Evolutionary conservation across 2,797 vertebrate species (phyloP), one percentile per base, ranked within the genome.

Genomic region (Ficedula albicollis): DNA sequence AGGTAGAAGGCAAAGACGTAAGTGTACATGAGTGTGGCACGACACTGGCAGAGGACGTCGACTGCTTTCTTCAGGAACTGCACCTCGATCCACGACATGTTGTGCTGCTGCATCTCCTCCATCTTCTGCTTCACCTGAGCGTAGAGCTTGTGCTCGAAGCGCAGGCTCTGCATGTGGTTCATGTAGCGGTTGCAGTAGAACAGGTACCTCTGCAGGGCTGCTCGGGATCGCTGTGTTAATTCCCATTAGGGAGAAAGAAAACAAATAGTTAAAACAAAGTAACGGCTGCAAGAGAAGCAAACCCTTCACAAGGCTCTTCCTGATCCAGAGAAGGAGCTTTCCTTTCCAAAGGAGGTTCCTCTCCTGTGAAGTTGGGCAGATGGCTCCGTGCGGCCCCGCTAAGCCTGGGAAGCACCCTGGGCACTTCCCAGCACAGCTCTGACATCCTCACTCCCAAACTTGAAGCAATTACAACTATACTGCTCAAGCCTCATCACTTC

Each of bases 1-100:
- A 99, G 99, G 99, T 99, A 99, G 99, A 99, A 99, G 98, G 99
- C 99, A 97, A 99, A 99, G 98, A 99, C 99, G 89, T 99, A 99
- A 97, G 99, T 99, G 99, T 99, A 99, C 99, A 99, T 99, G 98
- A 99, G 99, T 76, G 99, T 99, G 98, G 99, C 99, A 97, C 99
- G 99, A 98, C 99, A 99, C 98, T 99, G 99, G 98, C 98, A 99
- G 97, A 99, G 98, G 97, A 99, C 99, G 88, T 99, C 99, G 20
- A 99, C 99, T 25, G 99, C 99, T 98, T 99, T 99, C 99, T 99
- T 99, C 97, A 99, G 98, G 97, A 99, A 99, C 98, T 99, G 99
- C 98, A 99, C 99, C 98, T 99, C 99, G 32, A 99, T 99, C 99
- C 99, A 99, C 2, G 99, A 99, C 99, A 99, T 99, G 98, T 99